Percentiles rank a stretch among this genome's conserved stretches.
Conservation (phyloP, 2,888 invertebrate species). For the Leucania comma region DNA sequence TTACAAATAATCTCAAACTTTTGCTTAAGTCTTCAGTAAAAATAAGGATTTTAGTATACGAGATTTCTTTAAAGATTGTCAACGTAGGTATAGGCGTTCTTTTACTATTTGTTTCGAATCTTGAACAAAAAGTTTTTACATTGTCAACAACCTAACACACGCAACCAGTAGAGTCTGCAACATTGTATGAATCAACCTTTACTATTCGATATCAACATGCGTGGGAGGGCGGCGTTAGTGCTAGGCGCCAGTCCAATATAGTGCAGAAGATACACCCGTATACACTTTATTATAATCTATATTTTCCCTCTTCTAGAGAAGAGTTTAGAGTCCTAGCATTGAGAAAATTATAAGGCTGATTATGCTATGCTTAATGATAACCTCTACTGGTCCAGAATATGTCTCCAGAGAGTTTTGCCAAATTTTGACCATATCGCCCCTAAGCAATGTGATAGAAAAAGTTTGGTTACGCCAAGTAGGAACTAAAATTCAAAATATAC, state of each 20-base stretch:
- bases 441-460: background rate
- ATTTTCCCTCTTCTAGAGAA: too few species aligned
- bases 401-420: background rate
- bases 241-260: slow-evolving; percentile 17
- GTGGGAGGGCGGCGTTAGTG: slow-evolving; percentile 35
- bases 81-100: background rate
- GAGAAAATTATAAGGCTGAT: too few species aligned
- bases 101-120: background rate
- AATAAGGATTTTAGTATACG: too few species aligned
- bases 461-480: too few species aligned
- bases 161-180: slow-evolving; percentile 6
- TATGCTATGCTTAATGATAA: too few species aligned
- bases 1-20: background rate
- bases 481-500: too few species aligned
- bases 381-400: too few species aligned
- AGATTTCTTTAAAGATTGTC: background rate
- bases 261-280: slow-evolving; percentile 17
- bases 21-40: background rate
- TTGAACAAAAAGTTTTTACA: slow-evolving; percentile 1
- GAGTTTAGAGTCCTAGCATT: too few species aligned
- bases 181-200: slow-evolving; percentile 39
- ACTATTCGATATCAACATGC: slow-evolving; percentile 9
- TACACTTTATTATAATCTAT: too few species aligned
- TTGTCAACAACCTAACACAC: slow-evolving; percentile 8
- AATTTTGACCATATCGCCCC: background rate